Percentiles rank a stretch among this genome's conserved stretches.
Evolutionary conservation across 2,888 invertebrate genomes (phyloP).

Genomic region (Chrysolina oricalcia): DNA sequence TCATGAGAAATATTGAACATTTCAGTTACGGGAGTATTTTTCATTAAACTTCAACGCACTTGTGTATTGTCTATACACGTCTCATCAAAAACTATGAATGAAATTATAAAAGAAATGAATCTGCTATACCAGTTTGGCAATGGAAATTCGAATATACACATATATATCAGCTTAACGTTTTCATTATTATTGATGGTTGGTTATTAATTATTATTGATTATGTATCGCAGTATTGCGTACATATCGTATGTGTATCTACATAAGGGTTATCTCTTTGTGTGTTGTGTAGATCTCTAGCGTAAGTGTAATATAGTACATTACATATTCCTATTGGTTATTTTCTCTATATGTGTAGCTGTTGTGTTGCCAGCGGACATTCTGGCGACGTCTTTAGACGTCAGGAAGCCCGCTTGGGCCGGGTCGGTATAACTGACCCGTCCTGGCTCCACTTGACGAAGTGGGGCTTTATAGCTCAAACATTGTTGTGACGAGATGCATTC

Average conservation of each 20-base stretch:
- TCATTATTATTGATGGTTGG: conserved; percentile 63
- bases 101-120: too few relatives aligned
- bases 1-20: too few relatives aligned
- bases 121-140: too few relatives aligned
- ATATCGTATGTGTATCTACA: conserved; percentile 65
- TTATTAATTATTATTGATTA: conserved; percentile 66
- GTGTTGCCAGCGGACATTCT: conserved; percentile 69
- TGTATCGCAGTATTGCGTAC: conserved; percentile 67
- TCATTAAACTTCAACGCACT: too few relatives aligned
- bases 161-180: conserved; percentile 60
- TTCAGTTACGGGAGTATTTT: too few relatives aligned
- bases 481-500: conserved; percentile 73
- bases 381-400: conserved; percentile 56
- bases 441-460: conserved; percentile 64
- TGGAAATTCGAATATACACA: conserved; percentile 11
- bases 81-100: too few relatives aligned
- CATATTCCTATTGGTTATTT: conserved; percentile 72
- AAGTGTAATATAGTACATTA: conserved; percentile 70
- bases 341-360: conserved; percentile 72
- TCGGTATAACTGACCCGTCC: conserved; percentile 58
- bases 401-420: conserved; percentile 65
- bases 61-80: too few relatives aligned
- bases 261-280: conserved; percentile 72
- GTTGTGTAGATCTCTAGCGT: conserved; percentile 72
- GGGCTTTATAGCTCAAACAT: conserved; percentile 72